Percentiles rank a stretch among this genome's conserved stretches.
Conservation (phyloP, 2,888 invertebrate genomes). For the Psococerastis gibbosa region DNA sequence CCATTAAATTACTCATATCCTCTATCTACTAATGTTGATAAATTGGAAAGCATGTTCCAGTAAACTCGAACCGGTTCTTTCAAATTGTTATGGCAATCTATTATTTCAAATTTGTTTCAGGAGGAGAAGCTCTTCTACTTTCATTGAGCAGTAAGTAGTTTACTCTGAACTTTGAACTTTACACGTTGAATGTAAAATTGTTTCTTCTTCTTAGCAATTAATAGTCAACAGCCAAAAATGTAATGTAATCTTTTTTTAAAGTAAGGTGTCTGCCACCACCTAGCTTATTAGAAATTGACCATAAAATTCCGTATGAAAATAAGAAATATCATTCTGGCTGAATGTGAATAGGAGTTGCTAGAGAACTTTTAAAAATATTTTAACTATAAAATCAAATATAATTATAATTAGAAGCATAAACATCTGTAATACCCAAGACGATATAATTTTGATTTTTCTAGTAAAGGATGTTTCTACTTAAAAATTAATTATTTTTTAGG, state of each 20-base stretch:
- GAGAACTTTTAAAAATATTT: not conserved
- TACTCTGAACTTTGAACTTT: no score
- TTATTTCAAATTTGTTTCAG: not conserved
- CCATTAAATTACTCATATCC: no score
- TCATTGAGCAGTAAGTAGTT: not conserved
- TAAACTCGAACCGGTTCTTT: no score
- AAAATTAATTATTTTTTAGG: not conserved
- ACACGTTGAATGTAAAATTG: not conserved
- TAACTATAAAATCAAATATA: no score
- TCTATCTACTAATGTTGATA: no score
- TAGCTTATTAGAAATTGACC: not conserved
- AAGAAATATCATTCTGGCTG: no score
- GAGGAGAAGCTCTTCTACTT: not conserved
- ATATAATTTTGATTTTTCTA: not conserved
- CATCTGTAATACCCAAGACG: no score
- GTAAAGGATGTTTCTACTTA: no score
- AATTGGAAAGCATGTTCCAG: no score
- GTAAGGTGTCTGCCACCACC: not conserved
- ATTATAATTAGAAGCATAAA: no score
- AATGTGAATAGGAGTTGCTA: not conserved
- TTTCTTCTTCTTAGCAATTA: not conserved
- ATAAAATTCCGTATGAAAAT: no score
- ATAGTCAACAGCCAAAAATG: not conserved
- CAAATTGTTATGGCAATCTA: no score
- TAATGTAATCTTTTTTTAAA: not conserved